Evolutionary conservation across 2,113 vertebrate genomes (phyloP).

Genomic region (Australoheros scitulus): DNA sequence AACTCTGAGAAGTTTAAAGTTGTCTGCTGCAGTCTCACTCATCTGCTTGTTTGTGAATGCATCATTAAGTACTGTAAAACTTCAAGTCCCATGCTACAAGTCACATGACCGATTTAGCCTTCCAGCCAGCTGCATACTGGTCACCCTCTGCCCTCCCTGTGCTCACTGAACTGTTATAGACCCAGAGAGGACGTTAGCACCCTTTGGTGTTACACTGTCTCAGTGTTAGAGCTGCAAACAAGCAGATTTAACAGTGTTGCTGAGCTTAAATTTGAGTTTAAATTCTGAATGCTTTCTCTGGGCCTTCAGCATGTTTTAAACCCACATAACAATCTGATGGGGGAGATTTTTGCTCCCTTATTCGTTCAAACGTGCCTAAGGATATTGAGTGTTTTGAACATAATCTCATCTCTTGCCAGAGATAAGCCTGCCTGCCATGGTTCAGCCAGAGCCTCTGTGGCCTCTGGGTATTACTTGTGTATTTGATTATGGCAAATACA

Average conservation of each 20-base stretch:
- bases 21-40: neutral
- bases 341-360: neutral
- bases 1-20: neutral
- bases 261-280: neutral
- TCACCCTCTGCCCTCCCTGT: conserved; percentile 6
- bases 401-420: conserved; percentile 13
- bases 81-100: conserved; percentile 23
- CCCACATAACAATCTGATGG: neutral
- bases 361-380: neutral
- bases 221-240: neutral
- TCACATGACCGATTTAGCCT: conserved; percentile 49
- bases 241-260: neutral
- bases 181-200: conserved; percentile 14
- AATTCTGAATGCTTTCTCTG: neutral
- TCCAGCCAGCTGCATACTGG: conserved; percentile 24
- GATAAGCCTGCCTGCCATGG: neutral
- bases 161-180: conserved; percentile 21
- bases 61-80: neutral
- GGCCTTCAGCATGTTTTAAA: neutral
- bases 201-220: neutral
- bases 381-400: conserved; percentile 12
- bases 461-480: neutral
- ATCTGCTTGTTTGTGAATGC: neutral
- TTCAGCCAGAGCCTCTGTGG: neutral
- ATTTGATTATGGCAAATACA: conserved; percentile 32